phyloP scores from a whole-genome alignment of 2,113 vertebrate genomes.

The Gymnocephalus cernua region DNA sequence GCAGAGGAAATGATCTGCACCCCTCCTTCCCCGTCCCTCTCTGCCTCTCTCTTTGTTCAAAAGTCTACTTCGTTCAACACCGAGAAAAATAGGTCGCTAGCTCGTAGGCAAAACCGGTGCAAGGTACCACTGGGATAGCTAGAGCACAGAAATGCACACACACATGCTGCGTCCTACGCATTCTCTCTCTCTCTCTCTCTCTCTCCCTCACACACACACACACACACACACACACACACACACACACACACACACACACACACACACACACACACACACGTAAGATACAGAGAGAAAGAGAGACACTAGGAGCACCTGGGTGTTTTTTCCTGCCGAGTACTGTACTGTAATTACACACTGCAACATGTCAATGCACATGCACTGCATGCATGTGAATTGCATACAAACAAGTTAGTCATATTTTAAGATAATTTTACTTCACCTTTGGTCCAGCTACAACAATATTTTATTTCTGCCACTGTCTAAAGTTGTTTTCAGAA shows the following conservation, averaged over 20 bases:
- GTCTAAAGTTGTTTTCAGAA: not conserved
- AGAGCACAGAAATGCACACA: constrained; percentile 40
- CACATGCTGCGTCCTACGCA: constrained; percentile 29
- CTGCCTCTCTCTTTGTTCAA: constrained; percentile 56
- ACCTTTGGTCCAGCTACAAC: not conserved
- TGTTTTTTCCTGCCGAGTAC: constrained; percentile 42
- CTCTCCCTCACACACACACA: constrained; percentile 15
- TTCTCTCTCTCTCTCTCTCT: too few species aligned
- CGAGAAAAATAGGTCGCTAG: constrained; percentile 82
- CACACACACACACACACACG: constrained; percentile 16
- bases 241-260: constrained; percentile 16
- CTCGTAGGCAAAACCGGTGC: constrained; percentile 68
- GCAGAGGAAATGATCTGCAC: constrained; percentile 67
- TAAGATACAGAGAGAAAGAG: constrained; percentile 17
- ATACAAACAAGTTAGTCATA: not conserved
- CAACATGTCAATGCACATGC: not conserved
- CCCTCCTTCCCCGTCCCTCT: constrained; percentile 14
- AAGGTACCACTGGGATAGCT: constrained; percentile 59
- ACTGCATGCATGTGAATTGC: not conserved
- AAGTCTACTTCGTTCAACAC: constrained; percentile 66
- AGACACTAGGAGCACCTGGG: constrained; percentile 49
- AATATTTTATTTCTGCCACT: not conserved
- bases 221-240: constrained; percentile 14
- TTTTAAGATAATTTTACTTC: not conserved
- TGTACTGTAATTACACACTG: constrained; percentile 45